Percentiles rank a stretch among this genome's conserved stretches.
These are phyloP conservation scores for Octodon degus DNA, from an alignment of 2,113 vertebrate species.

Conservation along the genomic window DNA sequence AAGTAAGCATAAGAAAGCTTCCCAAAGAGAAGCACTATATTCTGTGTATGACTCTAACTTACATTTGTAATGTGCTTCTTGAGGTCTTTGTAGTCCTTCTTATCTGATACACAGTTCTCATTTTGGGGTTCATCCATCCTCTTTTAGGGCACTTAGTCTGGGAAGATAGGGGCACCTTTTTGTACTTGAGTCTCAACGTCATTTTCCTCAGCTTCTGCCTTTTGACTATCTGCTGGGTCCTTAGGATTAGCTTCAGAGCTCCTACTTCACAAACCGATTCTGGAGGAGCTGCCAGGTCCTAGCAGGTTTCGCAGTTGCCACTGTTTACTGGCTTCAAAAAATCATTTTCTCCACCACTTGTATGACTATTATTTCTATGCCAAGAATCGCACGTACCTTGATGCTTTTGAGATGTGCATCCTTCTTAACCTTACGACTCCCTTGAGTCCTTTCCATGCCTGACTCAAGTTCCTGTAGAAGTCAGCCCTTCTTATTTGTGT, in stretches of 20 bases:
- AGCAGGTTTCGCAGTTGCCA: neutral
- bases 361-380: neutral
- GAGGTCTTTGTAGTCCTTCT: neutral
- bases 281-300: neutral
- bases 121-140: neutral
- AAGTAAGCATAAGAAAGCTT: neutral
- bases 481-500: neutral
- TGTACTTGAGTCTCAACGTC: neutral
- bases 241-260: neutral
- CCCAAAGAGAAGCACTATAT: neutral
- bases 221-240: neutral
- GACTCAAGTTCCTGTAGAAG: conserved; percentile 13
- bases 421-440: neutral
- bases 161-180: conserved; percentile 16
- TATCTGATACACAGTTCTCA: neutral
- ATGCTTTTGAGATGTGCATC: conserved; percentile 17
- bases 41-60: neutral
- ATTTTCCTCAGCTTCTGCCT: neutral
- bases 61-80: neutral
- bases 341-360: conserved; percentile 8
- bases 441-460: neutral
- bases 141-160: conserved; percentile 11
- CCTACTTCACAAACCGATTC: neutral
- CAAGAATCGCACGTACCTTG: neutral
- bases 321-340: neutral